Conservation (phyloP, 1,140 invertebrate genomes). For the Drosophila azteca region DNA sequence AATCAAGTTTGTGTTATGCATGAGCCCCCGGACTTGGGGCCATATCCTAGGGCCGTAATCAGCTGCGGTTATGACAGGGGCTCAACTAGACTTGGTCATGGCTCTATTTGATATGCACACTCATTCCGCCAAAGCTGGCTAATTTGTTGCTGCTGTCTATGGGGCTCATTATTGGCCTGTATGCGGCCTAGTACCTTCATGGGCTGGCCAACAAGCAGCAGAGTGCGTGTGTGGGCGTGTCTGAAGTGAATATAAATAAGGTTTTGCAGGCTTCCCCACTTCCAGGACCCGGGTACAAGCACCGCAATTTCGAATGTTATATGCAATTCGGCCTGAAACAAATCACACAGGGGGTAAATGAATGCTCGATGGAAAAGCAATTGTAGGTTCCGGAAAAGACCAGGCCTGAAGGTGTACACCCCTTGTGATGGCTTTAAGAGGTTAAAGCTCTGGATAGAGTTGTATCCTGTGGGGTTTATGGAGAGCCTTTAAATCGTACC, state of each 20-base stretch:
- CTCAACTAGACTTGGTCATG: not conserved
- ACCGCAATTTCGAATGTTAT: conserved; percentile 60
- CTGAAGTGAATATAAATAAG: conserved; percentile 53
- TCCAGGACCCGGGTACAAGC: conserved; percentile 44
- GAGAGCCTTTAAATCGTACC: not conserved
- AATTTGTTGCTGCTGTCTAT: conserved; percentile 64
- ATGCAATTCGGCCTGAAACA: conserved; percentile 76
- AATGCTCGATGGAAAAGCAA: conserved; percentile 49
- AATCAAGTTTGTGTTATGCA: conserved; percentile 71
- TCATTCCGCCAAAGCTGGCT: conserved; percentile 54
- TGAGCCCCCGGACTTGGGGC: conserved; percentile 20
- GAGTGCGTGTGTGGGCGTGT: conserved; percentile 21
- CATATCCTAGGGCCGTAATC: conserved; percentile 44
- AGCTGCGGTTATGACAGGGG: conserved; percentile 54
- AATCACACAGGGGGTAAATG: conserved; percentile 60
- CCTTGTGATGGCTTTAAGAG: conserved; percentile 19
- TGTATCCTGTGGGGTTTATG: too few relatives aligned
- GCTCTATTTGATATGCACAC: conserved; percentile 42
- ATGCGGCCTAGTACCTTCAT: conserved; percentile 27
- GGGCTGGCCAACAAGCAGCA: not conserved
- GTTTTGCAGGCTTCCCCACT: conserved; percentile 61
- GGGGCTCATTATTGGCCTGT: conserved; percentile 64
- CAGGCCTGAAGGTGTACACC: conserved; percentile 26
- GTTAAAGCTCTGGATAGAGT: not conserved
- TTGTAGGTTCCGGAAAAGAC: conserved; percentile 46